Evolutionary conservation across 2,888 invertebrate genomes (phyloP).

Genomic region (Hemaris fuciformis): DNA sequence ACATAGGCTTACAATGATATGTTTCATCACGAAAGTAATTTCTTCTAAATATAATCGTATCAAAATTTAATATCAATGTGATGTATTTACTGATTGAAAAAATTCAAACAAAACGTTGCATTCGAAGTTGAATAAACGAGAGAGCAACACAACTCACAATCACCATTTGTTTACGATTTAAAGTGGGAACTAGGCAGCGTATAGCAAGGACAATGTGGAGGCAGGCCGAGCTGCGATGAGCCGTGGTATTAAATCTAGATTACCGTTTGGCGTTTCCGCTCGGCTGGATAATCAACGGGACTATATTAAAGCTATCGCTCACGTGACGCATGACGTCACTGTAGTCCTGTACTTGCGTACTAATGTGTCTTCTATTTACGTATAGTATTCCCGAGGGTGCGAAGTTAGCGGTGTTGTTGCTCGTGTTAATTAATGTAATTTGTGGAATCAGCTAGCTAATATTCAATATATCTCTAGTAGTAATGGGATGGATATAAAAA

Average conservation of each 20-base stretch:
- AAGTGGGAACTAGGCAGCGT: neutral
- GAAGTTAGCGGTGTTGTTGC: neutral
- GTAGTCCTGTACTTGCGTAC: neutral
- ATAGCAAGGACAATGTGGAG: constrained; percentile 39
- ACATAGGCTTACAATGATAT: too few relatives aligned
- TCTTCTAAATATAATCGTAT: too few relatives aligned
- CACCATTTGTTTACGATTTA: constrained; percentile 6
- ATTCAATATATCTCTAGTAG: too few relatives aligned
- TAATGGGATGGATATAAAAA: neutral
- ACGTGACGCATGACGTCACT: constrained; percentile 67
- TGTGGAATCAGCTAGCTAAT: neutral
- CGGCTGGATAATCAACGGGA: constrained; percentile 73
- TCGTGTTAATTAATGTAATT: neutral
- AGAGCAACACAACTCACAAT: neutral
- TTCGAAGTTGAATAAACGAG: neutral
- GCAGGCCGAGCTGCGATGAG: constrained; percentile 58
- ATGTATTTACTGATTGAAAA: too few relatives aligned
- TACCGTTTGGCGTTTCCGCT: constrained; percentile 74
- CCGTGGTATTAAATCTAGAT: constrained; percentile 78
- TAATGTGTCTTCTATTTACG: neutral
- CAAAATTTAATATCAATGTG: too few relatives aligned
- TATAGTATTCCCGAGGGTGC: neutral
- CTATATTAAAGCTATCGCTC: constrained; percentile 79
- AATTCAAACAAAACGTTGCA: too few relatives aligned
- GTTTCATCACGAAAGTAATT: too few relatives aligned